A percentile compares a stretch with the other conserved stretches of the same genome.
Conservation (phyloP, 2,888 invertebrate genomes). For the Eudasyphora cyanicolor region DNA sequence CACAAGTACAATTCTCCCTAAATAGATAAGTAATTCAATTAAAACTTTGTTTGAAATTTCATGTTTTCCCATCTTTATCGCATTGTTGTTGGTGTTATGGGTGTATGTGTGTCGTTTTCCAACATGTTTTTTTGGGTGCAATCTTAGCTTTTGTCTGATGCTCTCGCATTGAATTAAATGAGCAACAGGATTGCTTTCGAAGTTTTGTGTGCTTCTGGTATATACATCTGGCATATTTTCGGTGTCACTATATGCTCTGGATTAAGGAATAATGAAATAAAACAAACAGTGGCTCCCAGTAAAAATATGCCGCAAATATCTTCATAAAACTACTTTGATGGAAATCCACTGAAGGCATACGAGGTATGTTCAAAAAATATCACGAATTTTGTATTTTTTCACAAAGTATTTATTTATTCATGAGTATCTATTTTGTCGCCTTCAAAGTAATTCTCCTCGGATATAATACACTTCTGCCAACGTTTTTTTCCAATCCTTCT, state of each 20-base stretch:
- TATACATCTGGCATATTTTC: neutral
- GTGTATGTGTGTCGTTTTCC: neutral
- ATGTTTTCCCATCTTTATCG: slow-evolving; percentile 11
- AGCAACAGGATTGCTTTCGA: slow-evolving; percentile 2
- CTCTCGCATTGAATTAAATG: slow-evolving; percentile 32
- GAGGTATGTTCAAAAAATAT: no score
- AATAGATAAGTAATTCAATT: slow-evolving; percentile 55
- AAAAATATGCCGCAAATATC: no score
- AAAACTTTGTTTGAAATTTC: slow-evolving; percentile 48
- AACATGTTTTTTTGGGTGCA: slow-evolving; percentile 3
- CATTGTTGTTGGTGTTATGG: no score
- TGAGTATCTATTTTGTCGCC: no score
- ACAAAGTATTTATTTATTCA: no score
- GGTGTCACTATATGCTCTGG: neutral
- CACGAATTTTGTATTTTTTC: no score
- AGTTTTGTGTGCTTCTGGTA: neutral
- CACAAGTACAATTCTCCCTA: no score
- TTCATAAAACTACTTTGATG: no score
- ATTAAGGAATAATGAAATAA: slow-evolving; percentile 19
- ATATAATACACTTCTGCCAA: no score
- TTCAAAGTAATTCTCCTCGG: no score
- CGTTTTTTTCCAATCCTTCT: no score
- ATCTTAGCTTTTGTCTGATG: slow-evolving; percentile 11
- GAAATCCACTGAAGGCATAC: no score
- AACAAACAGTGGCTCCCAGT: neutral